phyloP scores from a whole-genome alignment of 2,888 invertebrate genomes.

The Lycia hirtaria region DNA sequence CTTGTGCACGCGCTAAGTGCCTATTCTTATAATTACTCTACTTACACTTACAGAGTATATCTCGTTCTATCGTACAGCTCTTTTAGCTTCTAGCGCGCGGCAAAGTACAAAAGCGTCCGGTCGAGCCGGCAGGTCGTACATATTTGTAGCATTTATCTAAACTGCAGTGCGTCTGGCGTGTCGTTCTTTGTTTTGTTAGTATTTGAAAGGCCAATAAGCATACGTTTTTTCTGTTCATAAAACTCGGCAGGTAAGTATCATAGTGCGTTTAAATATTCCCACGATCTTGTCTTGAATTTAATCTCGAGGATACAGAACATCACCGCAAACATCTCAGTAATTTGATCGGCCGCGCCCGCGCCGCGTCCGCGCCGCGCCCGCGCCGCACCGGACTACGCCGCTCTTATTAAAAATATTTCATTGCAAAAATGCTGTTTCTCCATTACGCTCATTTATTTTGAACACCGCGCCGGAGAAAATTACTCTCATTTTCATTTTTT shows the following conservation, averaged over 20 bases:
- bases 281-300: slow-evolving; percentile 71
- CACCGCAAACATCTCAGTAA: slow-evolving; percentile 72
- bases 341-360: slow-evolving; percentile 52
- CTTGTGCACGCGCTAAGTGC: no score
- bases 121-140: no score
- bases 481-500: background rate
- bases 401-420: slow-evolving; percentile 33
- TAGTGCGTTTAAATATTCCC: slow-evolving; percentile 62
- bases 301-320: slow-evolving; percentile 74
- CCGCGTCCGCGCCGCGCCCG: background rate
- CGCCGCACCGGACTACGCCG: background rate
- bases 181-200: no score
- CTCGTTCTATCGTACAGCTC: no score
- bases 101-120: no score
- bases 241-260: slow-evolving; percentile 30
- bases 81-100: no score
- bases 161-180: no score
- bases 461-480: background rate
- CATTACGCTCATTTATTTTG: slow-evolving; percentile 23
- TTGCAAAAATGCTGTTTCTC: slow-evolving; percentile 14
- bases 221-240: no score
- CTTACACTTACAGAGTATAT: no score
- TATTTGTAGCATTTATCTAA: no score
- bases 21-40: no score
- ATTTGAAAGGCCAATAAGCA: no score